Base-by-base conservation (phyloP, 1,140 invertebrate species). In the Globodera rostochiensis region DNA sequence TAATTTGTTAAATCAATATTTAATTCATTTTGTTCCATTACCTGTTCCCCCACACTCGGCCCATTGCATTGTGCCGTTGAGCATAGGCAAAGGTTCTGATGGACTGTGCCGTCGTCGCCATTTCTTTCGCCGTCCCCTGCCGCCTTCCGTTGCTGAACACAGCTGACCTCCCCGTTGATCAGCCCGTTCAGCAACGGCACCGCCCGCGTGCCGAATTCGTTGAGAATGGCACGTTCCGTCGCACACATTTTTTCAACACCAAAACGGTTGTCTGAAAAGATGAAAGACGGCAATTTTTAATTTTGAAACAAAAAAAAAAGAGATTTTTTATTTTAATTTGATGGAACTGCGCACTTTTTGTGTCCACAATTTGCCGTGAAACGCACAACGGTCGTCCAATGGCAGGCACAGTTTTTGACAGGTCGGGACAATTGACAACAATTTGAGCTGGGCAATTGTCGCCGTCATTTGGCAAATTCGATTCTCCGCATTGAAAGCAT, bases 191-290 rank as follows among this genome's bases (percentile, higher is more conserved):
- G 71, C 73, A 21, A 53, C 49, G 70, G 57, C 21, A 82, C 81
- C 11, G 80, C 74, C 9, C 67, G 57, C 60, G 84, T 80, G 13
- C 75, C 73, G 46, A 86, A 78, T 60, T 84, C 85, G 25, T 86
- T 71, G 7, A 84, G 19, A 19, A 84, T 60, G 45, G 73, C 81
- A n/a, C 49, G 80, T 76, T 84, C 84, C 13, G 82, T 74, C 11
- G 83, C 80, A 70, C 86, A 87, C 84, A 86, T 84, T 73, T 87
- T 87, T 75, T 87, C 86, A 50, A 87, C 71, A 8, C 71, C 86
- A 64, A 82, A 81, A 57, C 83, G 74, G 25, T 81, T 83, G 86
- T 74, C 73, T 84, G 73, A 36, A 73, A 73, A 15, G 19, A 3
- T 82, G 47, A 49, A 45, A n/a, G 11, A n/a, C n/a, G 36, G 25